A percentile compares a stretch with the other conserved stretches of the same genome.
phyloP scores from a whole-genome alignment of 2,797 vertebrate species.

The Hemitrygon akajei region DNA sequence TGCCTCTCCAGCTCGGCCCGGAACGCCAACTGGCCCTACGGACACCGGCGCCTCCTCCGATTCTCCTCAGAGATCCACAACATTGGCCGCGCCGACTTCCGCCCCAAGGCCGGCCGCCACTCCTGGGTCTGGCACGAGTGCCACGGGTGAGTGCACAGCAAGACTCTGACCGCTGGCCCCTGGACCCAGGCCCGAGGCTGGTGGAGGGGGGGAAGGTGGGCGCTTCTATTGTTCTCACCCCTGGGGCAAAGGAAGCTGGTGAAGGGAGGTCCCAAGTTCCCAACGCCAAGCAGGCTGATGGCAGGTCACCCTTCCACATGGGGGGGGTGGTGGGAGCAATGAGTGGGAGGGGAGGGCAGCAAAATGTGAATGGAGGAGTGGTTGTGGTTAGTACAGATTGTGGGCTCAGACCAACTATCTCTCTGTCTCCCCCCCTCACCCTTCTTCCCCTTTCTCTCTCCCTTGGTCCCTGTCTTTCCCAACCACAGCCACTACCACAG shows the following conservation, averaged over 20 bases:
- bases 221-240: no score
- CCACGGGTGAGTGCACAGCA: slow-evolving; percentile 67
- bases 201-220: not conserved
- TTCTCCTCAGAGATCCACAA: slow-evolving; percentile 98
- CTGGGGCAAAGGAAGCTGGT: no score
- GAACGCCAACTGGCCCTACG: slow-evolving; percentile 91
- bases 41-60: slow-evolving; percentile 87
- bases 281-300: no score
- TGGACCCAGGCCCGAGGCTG: no score
- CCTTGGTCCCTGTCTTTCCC: not conserved
- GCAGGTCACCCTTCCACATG: no score
- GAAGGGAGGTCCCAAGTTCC: no score
- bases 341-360: no score
- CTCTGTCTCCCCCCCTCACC: no score
- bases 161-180: no score
- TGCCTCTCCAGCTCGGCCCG: slow-evolving; percentile 81
- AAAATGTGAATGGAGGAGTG: no score
- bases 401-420: not conserved
- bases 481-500: slow-evolving; percentile 88
- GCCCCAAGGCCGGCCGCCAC: slow-evolving; percentile 89
- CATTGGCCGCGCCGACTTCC: slow-evolving; percentile 86
- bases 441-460: no score
- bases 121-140: slow-evolving; percentile 99
- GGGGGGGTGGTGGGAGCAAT: no score
- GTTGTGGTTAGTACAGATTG: not conserved